phyloP scores from a whole-genome alignment of 2,888 invertebrate species.

The Noctua janthe region DNA sequence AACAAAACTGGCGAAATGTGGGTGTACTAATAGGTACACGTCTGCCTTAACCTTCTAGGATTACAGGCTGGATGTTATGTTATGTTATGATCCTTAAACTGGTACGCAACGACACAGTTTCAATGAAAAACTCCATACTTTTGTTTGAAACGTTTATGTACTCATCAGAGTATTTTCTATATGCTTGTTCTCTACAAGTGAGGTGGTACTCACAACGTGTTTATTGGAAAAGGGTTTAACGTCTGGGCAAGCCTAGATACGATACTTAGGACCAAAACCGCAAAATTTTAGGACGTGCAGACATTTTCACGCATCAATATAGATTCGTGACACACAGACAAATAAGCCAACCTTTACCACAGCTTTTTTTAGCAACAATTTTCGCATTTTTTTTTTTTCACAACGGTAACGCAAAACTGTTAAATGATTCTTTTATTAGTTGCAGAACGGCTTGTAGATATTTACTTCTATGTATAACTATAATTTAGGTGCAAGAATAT shows the following conservation, averaged over 20 bases:
- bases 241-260: background rate
- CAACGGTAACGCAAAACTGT: no score
- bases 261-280: conserved; percentile 20
- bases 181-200: background rate
- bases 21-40: background rate
- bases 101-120: background rate
- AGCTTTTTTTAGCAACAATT: no score
- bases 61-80: background rate
- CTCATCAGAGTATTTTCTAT: background rate
- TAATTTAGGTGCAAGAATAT: conserved; percentile 1
- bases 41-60: background rate
- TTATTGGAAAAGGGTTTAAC: conserved; percentile 31
- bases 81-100: background rate
- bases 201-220: background rate
- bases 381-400: background rate
- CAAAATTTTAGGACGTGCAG: conserved; percentile 34
- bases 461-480: background rate
- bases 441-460: background rate
- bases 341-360: background rate
- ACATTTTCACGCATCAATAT: conserved; percentile 40
- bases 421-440: background rate
- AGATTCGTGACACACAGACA: conserved; percentile 40
- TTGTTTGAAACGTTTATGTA: background rate
- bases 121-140: background rate
- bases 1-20: background rate